A percentile compares a stretch with the other conserved stretches of the same genome.
phyloP scores from a whole-genome alignment of 2,888 invertebrate genomes.

The Sclerodermus sp. region DNA sequence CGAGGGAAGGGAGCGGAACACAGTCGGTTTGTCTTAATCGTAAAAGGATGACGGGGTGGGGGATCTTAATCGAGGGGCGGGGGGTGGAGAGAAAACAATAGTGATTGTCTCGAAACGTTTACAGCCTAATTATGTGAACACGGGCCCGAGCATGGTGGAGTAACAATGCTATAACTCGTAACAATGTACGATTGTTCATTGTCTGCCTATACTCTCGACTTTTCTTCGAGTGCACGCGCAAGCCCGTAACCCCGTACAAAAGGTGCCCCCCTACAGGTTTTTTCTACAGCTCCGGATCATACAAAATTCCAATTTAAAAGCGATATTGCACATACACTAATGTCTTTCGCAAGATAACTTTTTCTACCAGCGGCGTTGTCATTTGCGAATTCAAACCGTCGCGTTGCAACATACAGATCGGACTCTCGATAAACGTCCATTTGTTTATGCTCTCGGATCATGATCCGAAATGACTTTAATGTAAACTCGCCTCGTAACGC shows the following conservation, averaged over 20 bases:
- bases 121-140: conserved; percentile 59
- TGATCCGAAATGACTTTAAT: too few species aligned
- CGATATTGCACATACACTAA: too few species aligned
- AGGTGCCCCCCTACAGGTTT: conserved; percentile 6
- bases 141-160: conserved; percentile 51
- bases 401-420: too few species aligned
- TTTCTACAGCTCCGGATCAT: too few species aligned
- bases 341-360: too few species aligned
- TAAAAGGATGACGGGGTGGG: conserved; percentile 11
- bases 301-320: too few species aligned
- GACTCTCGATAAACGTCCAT: too few species aligned
- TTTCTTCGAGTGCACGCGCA: conserved; percentile 36
- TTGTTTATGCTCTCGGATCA: too few species aligned
- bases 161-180: conserved; percentile 59
- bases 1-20: conserved; percentile 8
- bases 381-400: too few species aligned
- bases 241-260: conserved; percentile 25
- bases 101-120: conserved; percentile 58
- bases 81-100: conserved; percentile 48
- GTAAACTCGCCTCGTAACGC: too few species aligned
- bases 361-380: too few species aligned
- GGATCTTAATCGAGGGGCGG: conserved; percentile 24
- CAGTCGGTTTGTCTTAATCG: conserved; percentile 15
- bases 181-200: conserved; percentile 59
- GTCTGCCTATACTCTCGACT: conserved; percentile 39